Evolutionary conservation across 2,113 vertebrate genomes (phyloP).

Genomic region (Craseonycteris thonglongyai): DNA sequence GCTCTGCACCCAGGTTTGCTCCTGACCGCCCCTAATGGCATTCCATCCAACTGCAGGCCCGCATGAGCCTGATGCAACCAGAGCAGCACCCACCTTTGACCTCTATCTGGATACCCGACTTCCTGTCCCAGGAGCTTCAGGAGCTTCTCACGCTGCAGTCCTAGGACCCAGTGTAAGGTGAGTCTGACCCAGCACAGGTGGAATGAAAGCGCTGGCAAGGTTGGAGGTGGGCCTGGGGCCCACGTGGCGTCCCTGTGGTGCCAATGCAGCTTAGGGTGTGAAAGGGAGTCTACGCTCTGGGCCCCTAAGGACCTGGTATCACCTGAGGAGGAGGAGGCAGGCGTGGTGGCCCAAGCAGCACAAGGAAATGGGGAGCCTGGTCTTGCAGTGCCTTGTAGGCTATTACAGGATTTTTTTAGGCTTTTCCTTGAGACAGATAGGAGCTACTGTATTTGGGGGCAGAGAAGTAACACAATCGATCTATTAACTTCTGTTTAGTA

Average conservation of each 20-base stretch:
- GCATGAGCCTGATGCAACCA: accelerated
- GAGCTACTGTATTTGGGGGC: not conserved
- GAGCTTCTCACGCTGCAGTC: not conserved
- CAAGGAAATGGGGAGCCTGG: not conserved
- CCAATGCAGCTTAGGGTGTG: not conserved
- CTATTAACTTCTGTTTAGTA: not conserved
- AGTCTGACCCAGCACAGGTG: accelerated
- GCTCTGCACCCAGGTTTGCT: too few relatives aligned
- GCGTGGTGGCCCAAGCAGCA: accelerated
- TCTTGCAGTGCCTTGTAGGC: not conserved
- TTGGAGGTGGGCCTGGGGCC: not conserved
- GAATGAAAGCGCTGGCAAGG: not conserved
- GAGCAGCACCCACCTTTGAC: not conserved
- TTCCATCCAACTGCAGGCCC: accelerated
- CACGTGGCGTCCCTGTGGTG: accelerated
- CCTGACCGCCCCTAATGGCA: accelerated
- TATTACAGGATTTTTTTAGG: not conserved
- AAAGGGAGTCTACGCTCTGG: accelerated
- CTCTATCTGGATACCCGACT: not conserved
- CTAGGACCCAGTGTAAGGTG: accelerated
- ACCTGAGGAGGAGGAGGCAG: not conserved
- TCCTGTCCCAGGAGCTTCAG: accelerated
- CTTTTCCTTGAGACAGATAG: not conserved
- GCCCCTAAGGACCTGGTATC: accelerated
- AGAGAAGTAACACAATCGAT: not conserved